Conservation (phyloP, 2,888 invertebrate genomes). For the Pegoplata infirma region DNA sequence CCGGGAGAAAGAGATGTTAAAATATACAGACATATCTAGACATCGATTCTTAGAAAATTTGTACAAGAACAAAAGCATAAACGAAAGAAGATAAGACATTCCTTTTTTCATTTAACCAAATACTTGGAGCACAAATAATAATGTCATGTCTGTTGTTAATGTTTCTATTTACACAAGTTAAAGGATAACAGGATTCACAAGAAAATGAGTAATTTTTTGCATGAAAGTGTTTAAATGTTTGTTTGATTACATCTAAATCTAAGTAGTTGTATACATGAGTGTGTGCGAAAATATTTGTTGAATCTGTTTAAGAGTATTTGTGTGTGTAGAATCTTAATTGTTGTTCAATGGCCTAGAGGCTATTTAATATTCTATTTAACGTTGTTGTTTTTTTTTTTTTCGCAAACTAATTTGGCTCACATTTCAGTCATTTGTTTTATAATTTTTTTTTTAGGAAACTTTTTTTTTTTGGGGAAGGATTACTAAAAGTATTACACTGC, state of each 20-base stretch:
- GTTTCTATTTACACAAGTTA: conserved; percentile 53
- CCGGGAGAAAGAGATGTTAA: not conserved
- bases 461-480: conserved; percentile 1
- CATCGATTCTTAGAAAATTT: not conserved
- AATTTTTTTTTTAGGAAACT: conserved; percentile 12
- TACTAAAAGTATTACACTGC: no score
- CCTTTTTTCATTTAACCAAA: conserved; percentile 6
- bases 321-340: not conserved
- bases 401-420: conserved; percentile 54
- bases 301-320: conserved; percentile 35
- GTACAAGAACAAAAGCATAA: not conserved
- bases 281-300: conserved; percentile 38
- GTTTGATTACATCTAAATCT: conserved; percentile 3
- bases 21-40: conserved; percentile 4
- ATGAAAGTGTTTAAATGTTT: conserved; percentile 39
- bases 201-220: conserved; percentile 31
- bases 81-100: not conserved
- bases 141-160: conserved; percentile 59
- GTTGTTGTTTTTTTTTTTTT: conserved; percentile 19
- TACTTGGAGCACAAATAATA: conserved; percentile 42
- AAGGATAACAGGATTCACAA: conserved; percentile 31
- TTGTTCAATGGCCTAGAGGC: conserved; percentile 49
- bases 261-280: conserved; percentile 1
- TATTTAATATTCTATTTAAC: conserved; percentile 60
- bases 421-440: conserved; percentile 49